Evolutionary conservation across 1,140 invertebrate genomes (phyloP), one percentile per base, ranked within the genome.

Genomic region (Ylistrum balloti): DNA sequence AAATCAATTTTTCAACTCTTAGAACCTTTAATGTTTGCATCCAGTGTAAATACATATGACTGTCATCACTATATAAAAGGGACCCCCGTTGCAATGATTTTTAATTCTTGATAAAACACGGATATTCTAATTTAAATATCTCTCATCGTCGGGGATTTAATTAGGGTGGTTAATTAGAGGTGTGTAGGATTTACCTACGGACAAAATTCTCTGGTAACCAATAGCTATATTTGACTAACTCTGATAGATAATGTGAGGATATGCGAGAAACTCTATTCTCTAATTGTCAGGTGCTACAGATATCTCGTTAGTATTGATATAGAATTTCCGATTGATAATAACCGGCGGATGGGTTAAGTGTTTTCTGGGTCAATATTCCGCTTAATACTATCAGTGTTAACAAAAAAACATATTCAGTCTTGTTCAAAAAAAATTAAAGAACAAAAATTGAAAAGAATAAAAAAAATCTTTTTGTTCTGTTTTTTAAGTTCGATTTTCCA

Each of bases 391-490:
- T 74, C 56, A 28, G 56, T 74, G n/a, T 74, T 74, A 74, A 28
- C 17, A n/a, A n/a, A 22, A n/a, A 74, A 74, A 74, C n/a, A 74
- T n/a, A 74, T 74, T 28, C 56, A 28, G 1, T 17, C 56, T 74
- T 74, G n/a, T 28, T 74, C 28, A 22, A 28, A n/a, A n/a, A 74
- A 74, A 74, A 74, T 28, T 74, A 28, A 74, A 74, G n/a, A 28
- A 74, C 22, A n/a, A 28, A n/a, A 74, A 74, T 28, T 74, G 17
- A 74, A 74, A 1, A 5, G n/a, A 28, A 74, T 28, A 9, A 74
- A 48, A 48, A 48, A 74, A 28, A 74, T 74, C 56, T 74, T n/a
- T 74, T 74, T 74, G 28, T 74, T 74, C 56, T n/a, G n/a, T 74
- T 74, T 74, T 74, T 74, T 5, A 74, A 74, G 56, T 74, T 74